phyloP scores from a whole-genome alignment of 1,140 invertebrate species.

The Microplitis demolitor region DNA sequence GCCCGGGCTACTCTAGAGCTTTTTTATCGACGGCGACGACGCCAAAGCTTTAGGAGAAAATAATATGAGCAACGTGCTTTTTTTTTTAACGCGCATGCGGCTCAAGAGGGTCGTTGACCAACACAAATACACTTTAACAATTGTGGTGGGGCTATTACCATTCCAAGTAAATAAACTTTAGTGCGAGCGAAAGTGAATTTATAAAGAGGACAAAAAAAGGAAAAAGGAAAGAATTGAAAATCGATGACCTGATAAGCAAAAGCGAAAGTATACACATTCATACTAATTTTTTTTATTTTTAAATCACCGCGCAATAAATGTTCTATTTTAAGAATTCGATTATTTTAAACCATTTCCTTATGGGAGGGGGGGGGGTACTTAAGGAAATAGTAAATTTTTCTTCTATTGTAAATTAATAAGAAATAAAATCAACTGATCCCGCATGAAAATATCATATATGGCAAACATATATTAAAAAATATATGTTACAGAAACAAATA shows the following conservation, averaged over 20 bases:
- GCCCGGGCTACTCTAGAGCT: slow-evolving; percentile 34
- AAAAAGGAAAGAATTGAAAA: not conserved
- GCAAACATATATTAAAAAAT: too few species aligned
- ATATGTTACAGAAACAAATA: too few species aligned
- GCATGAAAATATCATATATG: too few species aligned
- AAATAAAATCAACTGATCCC: too few species aligned
- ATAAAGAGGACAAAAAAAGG: not conserved
- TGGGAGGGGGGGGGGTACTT: too few species aligned
- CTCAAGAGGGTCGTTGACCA: slow-evolving; percentile 8
- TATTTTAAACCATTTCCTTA: too few species aligned
- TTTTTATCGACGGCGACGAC: slow-evolving; percentile 48
- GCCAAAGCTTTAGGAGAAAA: slow-evolving; percentile 37
- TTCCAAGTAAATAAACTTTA: not conserved
- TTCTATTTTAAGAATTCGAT: too few species aligned
- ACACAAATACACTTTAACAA: slow-evolving; percentile 4
- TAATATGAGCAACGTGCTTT: slow-evolving; percentile 37
- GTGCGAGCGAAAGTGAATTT: not conserved
- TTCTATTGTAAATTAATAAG: too few species aligned
- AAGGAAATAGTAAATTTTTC: too few species aligned
- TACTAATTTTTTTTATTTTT: not conserved
- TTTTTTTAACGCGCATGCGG: slow-evolving; percentile 54
- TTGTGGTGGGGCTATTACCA: slow-evolving; percentile 31
- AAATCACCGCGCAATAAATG: too few species aligned
- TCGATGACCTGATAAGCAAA: slow-evolving; percentile 8
- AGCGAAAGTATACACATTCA: not conserved